A percentile compares a stretch with the other conserved stretches of the same genome.
Evolutionary conservation across 2,888 invertebrate species (phyloP).

Genomic region (Tolmerus cingulatus): DNA sequence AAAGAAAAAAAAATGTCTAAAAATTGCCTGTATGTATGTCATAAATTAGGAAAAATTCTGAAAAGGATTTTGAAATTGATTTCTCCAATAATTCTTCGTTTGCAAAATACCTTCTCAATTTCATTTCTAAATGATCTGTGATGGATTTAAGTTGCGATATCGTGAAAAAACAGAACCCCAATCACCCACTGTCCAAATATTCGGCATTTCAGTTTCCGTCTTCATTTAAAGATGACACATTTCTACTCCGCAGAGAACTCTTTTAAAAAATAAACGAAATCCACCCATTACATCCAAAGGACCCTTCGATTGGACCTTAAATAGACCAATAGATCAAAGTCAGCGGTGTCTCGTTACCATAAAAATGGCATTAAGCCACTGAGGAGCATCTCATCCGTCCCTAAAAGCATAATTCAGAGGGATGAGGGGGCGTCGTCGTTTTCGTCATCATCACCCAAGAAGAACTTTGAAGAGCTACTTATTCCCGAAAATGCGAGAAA

Average conservation of each 20-base stretch:
- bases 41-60: background rate
- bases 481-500: background rate
- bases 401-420: background rate
- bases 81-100: background rate
- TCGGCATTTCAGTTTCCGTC: background rate
- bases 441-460: background rate
- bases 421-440: background rate
- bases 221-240: background rate
- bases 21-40: background rate
- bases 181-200: background rate
- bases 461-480: background rate
- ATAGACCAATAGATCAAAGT: background rate
- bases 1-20: no score
- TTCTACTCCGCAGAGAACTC: background rate
- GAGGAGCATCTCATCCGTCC: background rate
- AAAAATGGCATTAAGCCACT: background rate
- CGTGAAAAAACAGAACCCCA: background rate
- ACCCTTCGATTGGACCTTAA: background rate
- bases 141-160: background rate
- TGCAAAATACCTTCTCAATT: background rate
- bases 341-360: background rate
- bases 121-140: background rate
- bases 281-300: background rate
- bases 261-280: background rate
- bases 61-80: background rate